Percentiles rank a stretch among this genome's conserved stretches.
Conservation (phyloP, 2,797 vertebrate species). For the Diplodus puntazzo region DNA sequence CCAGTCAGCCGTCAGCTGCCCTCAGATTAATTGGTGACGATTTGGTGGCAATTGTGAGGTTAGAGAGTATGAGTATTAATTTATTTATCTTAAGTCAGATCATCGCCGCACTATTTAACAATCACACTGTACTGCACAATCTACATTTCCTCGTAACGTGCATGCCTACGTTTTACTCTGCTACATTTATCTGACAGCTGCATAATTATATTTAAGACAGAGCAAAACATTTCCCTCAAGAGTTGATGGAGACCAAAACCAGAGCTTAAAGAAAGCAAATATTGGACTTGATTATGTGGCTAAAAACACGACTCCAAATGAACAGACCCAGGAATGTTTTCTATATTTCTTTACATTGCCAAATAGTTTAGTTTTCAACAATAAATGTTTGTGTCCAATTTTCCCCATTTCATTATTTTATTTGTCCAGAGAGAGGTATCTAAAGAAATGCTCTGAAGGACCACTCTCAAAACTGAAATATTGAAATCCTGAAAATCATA, state of each 20-base stretch:
- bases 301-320: not conserved
- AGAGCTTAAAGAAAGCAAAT: conserved; percentile 4
- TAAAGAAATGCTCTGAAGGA: not conserved
- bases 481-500: conserved; percentile 22
- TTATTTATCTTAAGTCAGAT: no score
- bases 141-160: no score
- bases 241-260: not conserved
- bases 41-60: no score
- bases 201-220: not conserved
- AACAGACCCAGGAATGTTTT: no score
- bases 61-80: no score
- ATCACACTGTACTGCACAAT: no score
- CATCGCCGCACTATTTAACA: no score
- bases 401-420: not conserved
- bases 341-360: no score
- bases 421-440: not conserved
- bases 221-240: not conserved
- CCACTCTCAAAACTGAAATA: conserved; percentile 15
- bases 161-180: not conserved
- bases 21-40: no score
- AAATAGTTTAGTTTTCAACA: no score
- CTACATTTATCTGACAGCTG: not conserved
- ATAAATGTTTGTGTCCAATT: not conserved
- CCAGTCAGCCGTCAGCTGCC: no score
- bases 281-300: no score